Evolutionary conservation across 2,888 invertebrate species (phyloP).

Genomic region (Tetramorium bicarinatum): DNA sequence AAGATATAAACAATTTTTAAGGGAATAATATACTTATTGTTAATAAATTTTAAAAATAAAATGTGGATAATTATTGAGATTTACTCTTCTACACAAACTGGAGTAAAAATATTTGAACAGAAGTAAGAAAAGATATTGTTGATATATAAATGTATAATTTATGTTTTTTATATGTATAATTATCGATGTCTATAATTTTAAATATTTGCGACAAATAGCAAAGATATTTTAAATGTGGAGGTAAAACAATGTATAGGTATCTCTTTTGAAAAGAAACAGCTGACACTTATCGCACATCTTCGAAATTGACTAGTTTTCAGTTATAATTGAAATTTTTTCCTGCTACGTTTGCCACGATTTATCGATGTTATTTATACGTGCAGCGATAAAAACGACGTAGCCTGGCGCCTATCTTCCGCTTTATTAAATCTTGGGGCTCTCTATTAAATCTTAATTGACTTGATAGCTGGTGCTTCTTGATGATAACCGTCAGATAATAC

Average conservation of each 20-base stretch:
- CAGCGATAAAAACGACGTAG: slow-evolving; percentile 34
- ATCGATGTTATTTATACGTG: slow-evolving; percentile 59
- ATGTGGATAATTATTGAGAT: background rate
- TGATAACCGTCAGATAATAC: slow-evolving; percentile 22
- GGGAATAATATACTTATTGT: background rate
- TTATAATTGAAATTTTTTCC: slow-evolving; percentile 30
- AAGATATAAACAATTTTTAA: background rate
- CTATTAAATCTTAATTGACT: background rate
- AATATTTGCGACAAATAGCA: background rate
- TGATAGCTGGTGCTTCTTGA: slow-evolving; percentile 27
- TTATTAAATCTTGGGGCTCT: slow-evolving; percentile 40
- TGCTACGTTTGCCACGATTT: slow-evolving; percentile 34
- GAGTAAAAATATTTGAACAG: too few relatives aligned
- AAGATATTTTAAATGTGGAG: background rate
- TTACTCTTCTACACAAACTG: background rate
- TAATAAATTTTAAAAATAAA: background rate
- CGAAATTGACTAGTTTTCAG: slow-evolving; percentile 14
- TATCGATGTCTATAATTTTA: background rate
- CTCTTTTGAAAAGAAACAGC: background rate
- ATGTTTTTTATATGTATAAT: background rate
- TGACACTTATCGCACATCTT: background rate
- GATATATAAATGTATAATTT: background rate
- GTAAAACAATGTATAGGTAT: background rate
- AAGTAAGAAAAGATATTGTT: background rate
- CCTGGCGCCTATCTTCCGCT: slow-evolving; percentile 32